Evolutionary conservation across 2,113 vertebrate genomes (phyloP).

Genomic region (Saccopteryx leptura): DNA sequence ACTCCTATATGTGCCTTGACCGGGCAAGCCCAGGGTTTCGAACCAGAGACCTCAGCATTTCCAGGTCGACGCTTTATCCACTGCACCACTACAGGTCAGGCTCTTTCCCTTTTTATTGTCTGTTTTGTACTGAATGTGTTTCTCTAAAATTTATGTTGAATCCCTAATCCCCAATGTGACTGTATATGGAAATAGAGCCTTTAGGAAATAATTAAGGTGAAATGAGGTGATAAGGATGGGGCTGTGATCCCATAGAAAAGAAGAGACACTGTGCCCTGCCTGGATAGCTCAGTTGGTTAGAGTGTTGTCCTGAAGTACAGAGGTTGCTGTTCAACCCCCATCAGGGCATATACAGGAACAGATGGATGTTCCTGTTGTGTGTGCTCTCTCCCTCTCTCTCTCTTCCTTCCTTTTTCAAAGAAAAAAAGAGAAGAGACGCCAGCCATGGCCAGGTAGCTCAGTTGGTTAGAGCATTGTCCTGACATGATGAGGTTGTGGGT

Average conservation of each 20-base stretch:
- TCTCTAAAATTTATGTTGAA: not conserved
- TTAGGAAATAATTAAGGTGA: not conserved
- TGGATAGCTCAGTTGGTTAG: too few species aligned
- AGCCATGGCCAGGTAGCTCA: too few species aligned
- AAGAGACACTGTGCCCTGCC: not conserved
- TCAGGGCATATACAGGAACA: not conserved
- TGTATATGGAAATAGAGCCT: not conserved
- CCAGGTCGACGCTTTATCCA: too few species aligned
- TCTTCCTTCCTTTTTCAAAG: too few species aligned
- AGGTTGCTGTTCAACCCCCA: not conserved
- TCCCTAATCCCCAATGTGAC: not conserved
- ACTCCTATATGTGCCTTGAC: too few species aligned
- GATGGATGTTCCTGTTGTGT: too few species aligned
- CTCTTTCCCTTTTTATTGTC: not conserved
- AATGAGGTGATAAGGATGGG: not conserved
- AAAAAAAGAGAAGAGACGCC: not conserved
- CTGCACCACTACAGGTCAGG: too few species aligned
- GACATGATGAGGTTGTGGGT: not conserved
- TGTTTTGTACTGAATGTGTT: not conserved
- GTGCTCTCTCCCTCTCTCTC: too few species aligned
- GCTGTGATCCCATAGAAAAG: not conserved
- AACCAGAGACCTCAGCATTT: too few species aligned
- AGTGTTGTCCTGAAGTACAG: not conserved
- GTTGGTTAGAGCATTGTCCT: too few species aligned
- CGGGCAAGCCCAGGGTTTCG: too few species aligned